phyloP scores from a whole-genome alignment of 2,113 vertebrate species.

The Tor tambroides region DNA sequence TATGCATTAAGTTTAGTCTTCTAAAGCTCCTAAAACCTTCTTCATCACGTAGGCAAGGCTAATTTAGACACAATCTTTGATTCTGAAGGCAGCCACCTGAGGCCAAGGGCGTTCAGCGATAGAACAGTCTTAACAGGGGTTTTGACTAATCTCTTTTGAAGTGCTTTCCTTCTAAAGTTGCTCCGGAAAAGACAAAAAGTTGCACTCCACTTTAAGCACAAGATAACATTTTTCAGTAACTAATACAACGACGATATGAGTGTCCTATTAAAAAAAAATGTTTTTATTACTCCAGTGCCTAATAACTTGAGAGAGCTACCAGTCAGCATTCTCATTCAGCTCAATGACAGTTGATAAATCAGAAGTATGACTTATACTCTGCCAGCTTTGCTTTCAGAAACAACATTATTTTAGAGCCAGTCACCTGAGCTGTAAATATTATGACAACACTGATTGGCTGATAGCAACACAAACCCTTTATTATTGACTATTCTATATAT shows the following conservation, averaged over 20 bases:
- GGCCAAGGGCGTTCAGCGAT: neutral
- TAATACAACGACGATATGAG: neutral
- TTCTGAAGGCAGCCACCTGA: neutral
- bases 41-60: neutral
- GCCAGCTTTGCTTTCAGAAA: neutral
- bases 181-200: neutral
- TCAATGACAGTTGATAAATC: neutral
- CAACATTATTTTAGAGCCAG: neutral
- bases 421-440: neutral
- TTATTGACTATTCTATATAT: neutral
- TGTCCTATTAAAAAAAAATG: neutral
- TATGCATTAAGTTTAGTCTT: neutral
- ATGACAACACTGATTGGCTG: neutral
- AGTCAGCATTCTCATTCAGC: neutral
- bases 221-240: neutral
- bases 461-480: neutral
- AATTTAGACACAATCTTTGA: neutral
- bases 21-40: neutral
- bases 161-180: conserved; percentile 19
- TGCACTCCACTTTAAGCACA: neutral
- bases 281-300: neutral
- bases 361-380: neutral
- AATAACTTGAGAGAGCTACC: neutral
- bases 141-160: conserved; percentile 36
- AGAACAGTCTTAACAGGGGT: conserved; percentile 1